Evolutionary conservation across 2,113 vertebrate species (phyloP).

Genomic region (Archilochus colubris): DNA sequence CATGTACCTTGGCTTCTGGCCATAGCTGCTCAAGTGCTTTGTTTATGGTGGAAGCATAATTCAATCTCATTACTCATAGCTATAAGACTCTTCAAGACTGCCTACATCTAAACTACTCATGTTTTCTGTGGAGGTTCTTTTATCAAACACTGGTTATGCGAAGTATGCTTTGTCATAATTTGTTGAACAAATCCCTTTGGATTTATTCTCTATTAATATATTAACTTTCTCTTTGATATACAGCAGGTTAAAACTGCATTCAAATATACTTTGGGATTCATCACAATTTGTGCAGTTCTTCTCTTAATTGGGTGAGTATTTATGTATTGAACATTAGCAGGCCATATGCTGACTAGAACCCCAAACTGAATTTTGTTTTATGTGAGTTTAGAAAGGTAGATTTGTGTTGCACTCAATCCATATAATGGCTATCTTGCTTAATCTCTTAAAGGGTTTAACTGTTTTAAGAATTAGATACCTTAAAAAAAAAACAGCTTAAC

Average conservation of each 20-base stretch:
- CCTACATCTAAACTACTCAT: background rate
- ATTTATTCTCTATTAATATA: background rate
- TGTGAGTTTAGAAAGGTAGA: background rate
- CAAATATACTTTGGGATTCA: conserved; percentile 92
- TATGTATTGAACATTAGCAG: background rate
- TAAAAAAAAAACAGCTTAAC: background rate
- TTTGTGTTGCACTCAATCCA: background rate
- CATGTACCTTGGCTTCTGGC: background rate
- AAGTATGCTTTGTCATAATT: background rate
- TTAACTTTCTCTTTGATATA: conserved; percentile 63
- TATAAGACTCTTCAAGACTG: background rate
- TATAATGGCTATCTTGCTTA: background rate
- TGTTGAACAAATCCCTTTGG: background rate
- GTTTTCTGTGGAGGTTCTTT: background rate
- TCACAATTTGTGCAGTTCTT: conserved; percentile 86
- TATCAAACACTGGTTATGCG: background rate
- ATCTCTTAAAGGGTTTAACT: background rate
- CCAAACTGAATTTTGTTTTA: background rate
- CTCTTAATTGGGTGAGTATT: conserved; percentile 95
- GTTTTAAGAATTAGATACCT: background rate
- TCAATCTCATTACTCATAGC: background rate
- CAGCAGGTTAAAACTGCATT: conserved; percentile 94
- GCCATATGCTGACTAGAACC: background rate
- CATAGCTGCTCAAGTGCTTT: background rate
- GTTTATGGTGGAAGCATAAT: background rate